phyloP scores from a whole-genome alignment of 2,888 invertebrate genomes.

The Nephrotoma guestfalica region DNA sequence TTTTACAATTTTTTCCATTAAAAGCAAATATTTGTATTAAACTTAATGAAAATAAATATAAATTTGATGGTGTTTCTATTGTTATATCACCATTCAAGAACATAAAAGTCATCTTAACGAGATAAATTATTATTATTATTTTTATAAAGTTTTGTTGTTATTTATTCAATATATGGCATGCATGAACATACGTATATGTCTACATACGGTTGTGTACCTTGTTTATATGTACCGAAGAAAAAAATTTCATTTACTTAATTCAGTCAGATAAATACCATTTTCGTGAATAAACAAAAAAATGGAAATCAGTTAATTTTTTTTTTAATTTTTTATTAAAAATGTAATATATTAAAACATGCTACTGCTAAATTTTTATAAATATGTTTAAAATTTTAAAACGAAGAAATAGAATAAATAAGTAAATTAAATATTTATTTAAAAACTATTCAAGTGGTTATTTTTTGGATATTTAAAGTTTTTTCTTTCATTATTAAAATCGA shows the following conservation, averaged over 20 bases:
- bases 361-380: background rate
- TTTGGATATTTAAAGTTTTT: background rate
- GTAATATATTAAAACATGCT: background rate
- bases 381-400: background rate
- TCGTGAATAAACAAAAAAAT: background rate
- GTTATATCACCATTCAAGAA: slow-evolving; percentile 4
- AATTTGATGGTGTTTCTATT: slow-evolving; percentile 2
- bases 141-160: background rate
- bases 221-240: background rate
- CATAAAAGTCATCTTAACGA: slow-evolving; percentile 3
- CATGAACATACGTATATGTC: background rate
- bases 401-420: background rate
- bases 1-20: background rate
- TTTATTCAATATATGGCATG: background rate
- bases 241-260: background rate
- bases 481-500: background rate
- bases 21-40: background rate
- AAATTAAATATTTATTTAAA: background rate
- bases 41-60: slow-evolving; percentile 2
- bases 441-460: background rate
- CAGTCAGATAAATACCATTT: background rate
- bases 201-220: background rate
- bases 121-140: background rate
- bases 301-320: background rate
- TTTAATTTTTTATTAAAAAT: background rate